Percentiles rank a stretch among this genome's conserved stretches.
Evolutionary conservation across 2,113 vertebrate genomes (phyloP).

Genomic region (Panurus biarmicus): DNA sequence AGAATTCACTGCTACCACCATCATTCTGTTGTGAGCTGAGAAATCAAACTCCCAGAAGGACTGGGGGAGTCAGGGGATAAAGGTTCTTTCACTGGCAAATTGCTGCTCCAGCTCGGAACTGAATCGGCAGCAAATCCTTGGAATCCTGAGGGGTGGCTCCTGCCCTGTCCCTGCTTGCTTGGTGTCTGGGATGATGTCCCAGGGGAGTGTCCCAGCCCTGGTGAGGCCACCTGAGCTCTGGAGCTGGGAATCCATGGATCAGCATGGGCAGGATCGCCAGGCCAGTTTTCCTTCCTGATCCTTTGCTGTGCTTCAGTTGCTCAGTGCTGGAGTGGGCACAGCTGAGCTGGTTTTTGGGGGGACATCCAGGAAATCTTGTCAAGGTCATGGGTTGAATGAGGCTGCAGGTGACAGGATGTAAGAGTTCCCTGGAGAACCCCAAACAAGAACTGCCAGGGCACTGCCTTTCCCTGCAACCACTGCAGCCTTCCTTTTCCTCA

Average conservation of each 20-base stretch:
- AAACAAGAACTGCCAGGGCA: not conserved
- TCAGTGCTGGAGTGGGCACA: not conserved
- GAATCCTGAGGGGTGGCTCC: not conserved
- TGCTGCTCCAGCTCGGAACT: not conserved
- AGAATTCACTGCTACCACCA: not conserved
- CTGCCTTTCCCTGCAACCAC: not conserved
- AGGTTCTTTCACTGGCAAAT: not conserved
- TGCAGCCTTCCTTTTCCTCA: not conserved
- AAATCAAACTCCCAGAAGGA: conserved; percentile 16
- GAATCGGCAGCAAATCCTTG: not conserved
- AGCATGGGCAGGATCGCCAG: accelerated
- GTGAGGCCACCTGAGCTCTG: not conserved
- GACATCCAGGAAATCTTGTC: not conserved
- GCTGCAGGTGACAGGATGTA: not conserved
- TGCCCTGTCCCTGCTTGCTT: not conserved
- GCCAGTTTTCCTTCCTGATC: not conserved
- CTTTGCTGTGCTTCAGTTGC: accelerated
- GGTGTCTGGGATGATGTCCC: not conserved
- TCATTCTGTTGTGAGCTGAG: not conserved
- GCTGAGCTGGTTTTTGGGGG: not conserved
- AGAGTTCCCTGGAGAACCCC: not conserved
- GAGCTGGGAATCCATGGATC: not conserved
- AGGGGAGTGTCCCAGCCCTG: not conserved
- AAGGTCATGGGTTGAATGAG: accelerated
- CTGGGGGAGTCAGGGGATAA: not conserved